A percentile compares a stretch with the other conserved stretches of the same genome.
Evolutionary conservation across 2,113 vertebrate genomes (phyloP).

Genomic region (Cynocephalus volans): DNA sequence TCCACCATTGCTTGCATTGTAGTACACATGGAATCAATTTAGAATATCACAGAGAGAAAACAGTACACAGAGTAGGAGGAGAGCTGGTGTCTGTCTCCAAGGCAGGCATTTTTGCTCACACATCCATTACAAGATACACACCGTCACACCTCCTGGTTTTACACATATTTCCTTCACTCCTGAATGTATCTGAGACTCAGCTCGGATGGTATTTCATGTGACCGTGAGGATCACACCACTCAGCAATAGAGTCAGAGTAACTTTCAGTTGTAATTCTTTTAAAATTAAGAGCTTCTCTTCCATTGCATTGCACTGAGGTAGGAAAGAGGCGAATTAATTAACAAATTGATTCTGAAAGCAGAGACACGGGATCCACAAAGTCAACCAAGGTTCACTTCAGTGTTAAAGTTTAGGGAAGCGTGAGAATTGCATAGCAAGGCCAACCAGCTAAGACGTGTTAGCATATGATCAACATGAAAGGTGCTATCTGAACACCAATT

Average conservation of each 20-base stretch:
- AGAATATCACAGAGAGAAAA: constrained; percentile 66
- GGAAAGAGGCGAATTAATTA: constrained; percentile 78
- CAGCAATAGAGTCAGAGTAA: constrained; percentile 29
- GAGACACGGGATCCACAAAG: constrained; percentile 56
- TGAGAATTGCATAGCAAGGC: constrained; percentile 73
- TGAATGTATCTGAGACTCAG: not conserved
- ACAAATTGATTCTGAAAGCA: constrained; percentile 73
- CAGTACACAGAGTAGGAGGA: not conserved
- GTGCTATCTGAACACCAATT: constrained; percentile 61
- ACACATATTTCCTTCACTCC: not conserved
- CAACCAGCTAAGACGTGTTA: constrained; percentile 74
- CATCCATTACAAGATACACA: not conserved
- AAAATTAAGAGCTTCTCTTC: constrained; percentile 9
- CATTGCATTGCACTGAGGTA: constrained; percentile 48
- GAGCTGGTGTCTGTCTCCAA: not conserved
- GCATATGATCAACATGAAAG: constrained; percentile 76
- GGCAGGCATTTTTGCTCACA: rapidly evolving
- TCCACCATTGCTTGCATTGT: constrained; percentile 81
- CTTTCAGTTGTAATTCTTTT: constrained; percentile 27
- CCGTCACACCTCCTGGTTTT: not conserved
- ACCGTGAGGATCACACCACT: not conserved
- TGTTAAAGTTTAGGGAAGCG: constrained; percentile 51
- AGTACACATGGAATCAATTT: constrained; percentile 90
- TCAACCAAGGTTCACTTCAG: constrained; percentile 78
- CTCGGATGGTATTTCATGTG: not conserved